phyloP scores from a whole-genome alignment of 2,113 vertebrate genomes.

The Xenopus tropicalis region DNA sequence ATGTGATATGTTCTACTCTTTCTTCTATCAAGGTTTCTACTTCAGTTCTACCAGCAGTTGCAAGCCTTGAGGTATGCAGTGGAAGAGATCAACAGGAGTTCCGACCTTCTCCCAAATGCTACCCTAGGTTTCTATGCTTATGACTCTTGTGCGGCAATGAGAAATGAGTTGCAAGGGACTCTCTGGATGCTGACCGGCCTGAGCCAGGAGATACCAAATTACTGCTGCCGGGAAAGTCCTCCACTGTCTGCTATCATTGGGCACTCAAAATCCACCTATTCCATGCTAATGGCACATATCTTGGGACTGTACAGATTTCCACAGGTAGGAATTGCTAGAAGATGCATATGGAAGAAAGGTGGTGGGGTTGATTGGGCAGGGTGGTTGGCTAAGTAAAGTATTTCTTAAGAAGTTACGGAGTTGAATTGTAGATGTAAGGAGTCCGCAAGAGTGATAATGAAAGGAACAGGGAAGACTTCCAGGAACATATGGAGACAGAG shows the following conservation, averaged over 20 bases:
- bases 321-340: constrained; percentile 28
- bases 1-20: too few relatives aligned
- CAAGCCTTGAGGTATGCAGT: constrained; percentile 35
- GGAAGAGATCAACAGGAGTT: constrained; percentile 34
- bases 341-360: too few relatives aligned
- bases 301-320: constrained; percentile 41
- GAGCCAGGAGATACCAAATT: constrained; percentile 29
- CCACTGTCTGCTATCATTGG: constrained; percentile 37
- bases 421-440: too few relatives aligned
- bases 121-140: constrained; percentile 43
- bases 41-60: constrained; percentile 2
- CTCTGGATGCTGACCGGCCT: constrained; percentile 29
- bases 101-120: constrained; percentile 35
- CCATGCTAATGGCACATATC: constrained; percentile 41
- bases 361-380: too few relatives aligned
- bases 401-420: too few relatives aligned
- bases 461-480: too few relatives aligned
- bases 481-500: too few relatives aligned
- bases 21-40: too few relatives aligned
- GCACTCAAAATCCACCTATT: constrained; percentile 30
- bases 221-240: neutral
- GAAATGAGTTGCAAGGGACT: constrained; percentile 23
- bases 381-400: too few relatives aligned
- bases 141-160: constrained; percentile 28
- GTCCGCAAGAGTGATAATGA: too few relatives aligned